Base-by-base conservation (phyloP, 2,113 vertebrate species). In the Corvus cornix region DNA sequence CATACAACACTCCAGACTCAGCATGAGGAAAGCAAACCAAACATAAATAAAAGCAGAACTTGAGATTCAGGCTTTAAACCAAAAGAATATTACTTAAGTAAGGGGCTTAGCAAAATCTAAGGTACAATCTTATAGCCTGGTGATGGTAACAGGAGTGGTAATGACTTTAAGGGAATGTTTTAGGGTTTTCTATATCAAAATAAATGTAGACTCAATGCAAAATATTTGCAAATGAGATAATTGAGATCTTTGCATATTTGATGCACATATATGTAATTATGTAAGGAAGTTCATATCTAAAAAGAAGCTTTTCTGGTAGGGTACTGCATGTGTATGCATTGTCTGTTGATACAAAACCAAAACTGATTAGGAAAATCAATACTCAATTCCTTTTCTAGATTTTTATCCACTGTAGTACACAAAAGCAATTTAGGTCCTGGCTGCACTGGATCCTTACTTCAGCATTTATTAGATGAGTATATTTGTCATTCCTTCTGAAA, bases 361-460 rank as follows among this genome's bases (percentile, higher is more conserved):
- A 98, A 89, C 41, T 91, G 53, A 87, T 90, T 72, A 93, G 83
- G 49, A 96, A 97, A 97, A 97, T 97, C 96, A 97, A 98, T 97
- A 97, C 64, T 72, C 89, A 95, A 96, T 96, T 97, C 69, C 93
- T 96, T 97, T 95, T 95, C 87, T 84, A 96, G 93, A 96, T 96
- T 96, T 98, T 94, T 96, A 97, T 95, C 91, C 89, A 96, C 28
- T 73, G 37, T 27, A 81, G 74, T 87, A 82, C 58, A 97, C 70
- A 97, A 96, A 97, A 86, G 84, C 93, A 96, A 96, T 98, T 94
- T 95, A 77, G 48, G 73, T 56, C 67, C 79, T 55, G 52, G 68
- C 58, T 94, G 41, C 81, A 83, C 4, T 75, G 72, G 93, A 91
- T 67, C 44, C 44, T 93, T 96, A 91, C 70, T 89, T 97, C 95